A percentile compares a stretch with the other conserved stretches of the same genome.
Conservation (phyloP, 1,140 invertebrate species). For the Drosophila neocordata region DNA sequence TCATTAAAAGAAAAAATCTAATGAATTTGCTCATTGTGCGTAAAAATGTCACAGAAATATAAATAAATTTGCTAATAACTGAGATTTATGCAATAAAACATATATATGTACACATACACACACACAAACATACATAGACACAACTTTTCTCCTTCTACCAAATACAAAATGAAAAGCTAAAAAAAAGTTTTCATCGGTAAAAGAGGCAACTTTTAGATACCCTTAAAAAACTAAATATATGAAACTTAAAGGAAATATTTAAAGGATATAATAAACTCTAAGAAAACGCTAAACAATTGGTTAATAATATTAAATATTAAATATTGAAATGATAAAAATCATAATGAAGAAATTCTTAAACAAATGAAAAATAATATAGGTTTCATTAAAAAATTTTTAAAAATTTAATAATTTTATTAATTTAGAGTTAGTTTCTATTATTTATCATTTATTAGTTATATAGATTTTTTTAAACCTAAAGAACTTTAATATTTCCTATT, state of each 20-base stretch:
- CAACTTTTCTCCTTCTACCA: conserved; percentile 14
- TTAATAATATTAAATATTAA: not conserved
- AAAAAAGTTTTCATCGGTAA: not conserved
- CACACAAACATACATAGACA: not conserved
- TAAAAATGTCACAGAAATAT: conserved; percentile 59
- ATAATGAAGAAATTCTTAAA: too few relatives aligned
- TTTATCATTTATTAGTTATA: too few relatives aligned
- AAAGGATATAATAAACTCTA: too few relatives aligned
- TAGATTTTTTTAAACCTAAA: too few relatives aligned
- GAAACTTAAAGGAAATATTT: not conserved
- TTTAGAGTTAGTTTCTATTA: too few relatives aligned
- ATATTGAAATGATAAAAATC: too few relatives aligned
- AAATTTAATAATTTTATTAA: too few relatives aligned
- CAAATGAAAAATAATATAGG: too few relatives aligned
- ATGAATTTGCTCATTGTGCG: conserved; percentile 47
- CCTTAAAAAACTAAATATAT: not conserved
- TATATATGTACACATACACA: conserved; percentile 4
- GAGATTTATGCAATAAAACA: conserved; percentile 56
- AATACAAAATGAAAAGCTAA: conserved; percentile 36
- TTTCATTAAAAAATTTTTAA: too few relatives aligned
- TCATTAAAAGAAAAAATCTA: conserved; percentile 36
- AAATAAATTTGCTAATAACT: conserved; percentile 73
- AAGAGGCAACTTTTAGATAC: not conserved
- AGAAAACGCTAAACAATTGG: too few relatives aligned
- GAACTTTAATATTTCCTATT: not conserved